Conservation (phyloP, 2,888 invertebrate species). For the Galeopsomyia nigrocyanea region DNA sequence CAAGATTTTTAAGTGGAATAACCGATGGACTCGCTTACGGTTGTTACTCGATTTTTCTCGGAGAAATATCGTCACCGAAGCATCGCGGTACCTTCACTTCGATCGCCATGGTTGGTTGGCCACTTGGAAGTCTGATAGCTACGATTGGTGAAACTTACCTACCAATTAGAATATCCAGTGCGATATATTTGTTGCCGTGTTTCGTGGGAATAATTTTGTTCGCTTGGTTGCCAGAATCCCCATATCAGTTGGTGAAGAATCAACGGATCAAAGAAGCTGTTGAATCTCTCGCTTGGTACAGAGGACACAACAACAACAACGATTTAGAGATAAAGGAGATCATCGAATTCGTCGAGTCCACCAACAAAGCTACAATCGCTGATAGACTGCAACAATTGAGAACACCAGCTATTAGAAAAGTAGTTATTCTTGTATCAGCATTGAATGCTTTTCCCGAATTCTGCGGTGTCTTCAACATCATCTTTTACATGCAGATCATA, state of each 20-base stretch:
- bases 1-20: slow-evolving; percentile 50
- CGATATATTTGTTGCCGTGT: slow-evolving; percentile 55
- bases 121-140: slow-evolving; percentile 58
- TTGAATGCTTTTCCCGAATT: slow-evolving; percentile 58
- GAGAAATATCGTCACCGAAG: slow-evolving; percentile 56
- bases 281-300: slow-evolving; percentile 27
- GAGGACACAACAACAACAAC: slow-evolving; percentile 23
- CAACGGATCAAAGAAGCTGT: background rate
- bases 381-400: background rate
- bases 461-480: slow-evolving; percentile 57
- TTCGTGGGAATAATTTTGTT: slow-evolving; percentile 54
- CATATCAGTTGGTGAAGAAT: slow-evolving; percentile 51
- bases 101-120: slow-evolving; percentile 55
- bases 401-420: slow-evolving; percentile 48
- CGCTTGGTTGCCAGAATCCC: slow-evolving; percentile 58
- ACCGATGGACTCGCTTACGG: slow-evolving; percentile 55
- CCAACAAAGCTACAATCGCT: slow-evolving; percentile 27
- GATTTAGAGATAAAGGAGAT: slow-evolving; percentile 49
- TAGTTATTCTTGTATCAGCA: slow-evolving; percentile 51
- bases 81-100: slow-evolving; percentile 58
- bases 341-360: slow-evolving; percentile 30
- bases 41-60: slow-evolving; percentile 55
- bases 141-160: slow-evolving; percentile 58
- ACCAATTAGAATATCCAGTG: slow-evolving; percentile 54
- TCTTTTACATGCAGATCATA: slow-evolving; percentile 62